Conservation (phyloP, 2,113 vertebrate species). For the Calyptomena viridis region DNA sequence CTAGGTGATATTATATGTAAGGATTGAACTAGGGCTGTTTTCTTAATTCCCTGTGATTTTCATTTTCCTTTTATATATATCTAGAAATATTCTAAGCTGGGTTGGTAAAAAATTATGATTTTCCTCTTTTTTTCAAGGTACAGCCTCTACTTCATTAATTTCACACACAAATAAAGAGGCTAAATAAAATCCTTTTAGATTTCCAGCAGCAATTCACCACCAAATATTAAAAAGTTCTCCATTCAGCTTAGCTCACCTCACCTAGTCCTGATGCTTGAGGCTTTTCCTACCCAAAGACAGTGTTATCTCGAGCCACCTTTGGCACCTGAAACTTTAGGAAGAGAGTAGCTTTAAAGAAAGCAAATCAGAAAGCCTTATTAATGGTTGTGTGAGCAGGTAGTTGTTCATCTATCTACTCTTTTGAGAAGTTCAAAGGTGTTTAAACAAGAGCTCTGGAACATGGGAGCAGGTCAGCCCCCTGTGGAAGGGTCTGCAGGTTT, state of each 20-base stretch:
- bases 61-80: not conserved
- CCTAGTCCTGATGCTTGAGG: not conserved
- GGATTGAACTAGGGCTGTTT: not conserved
- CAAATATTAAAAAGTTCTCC: not conserved
- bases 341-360: not conserved
- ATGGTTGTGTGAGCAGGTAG: not conserved
- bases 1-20: not conserved
- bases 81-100: not conserved
- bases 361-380: not conserved
- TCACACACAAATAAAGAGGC: not conserved
- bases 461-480: not conserved
- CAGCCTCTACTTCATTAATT: not conserved
- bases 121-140: not conserved
- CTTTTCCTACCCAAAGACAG: not conserved
- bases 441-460: not conserved
- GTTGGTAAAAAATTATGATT: not conserved
- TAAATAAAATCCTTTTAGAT: not conserved
- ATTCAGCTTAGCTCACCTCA: rapidly evolving
- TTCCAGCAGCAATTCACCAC: not conserved
- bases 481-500: not conserved
- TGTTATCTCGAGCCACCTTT: not conserved
- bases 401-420: not conserved
- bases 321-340: not conserved
- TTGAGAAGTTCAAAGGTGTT: not conserved
- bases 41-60: not conserved